These are phyloP conservation scores for Cotesia congregata DNA, from an alignment of 2,888 invertebrate species.

Conservation along the genomic window DNA sequence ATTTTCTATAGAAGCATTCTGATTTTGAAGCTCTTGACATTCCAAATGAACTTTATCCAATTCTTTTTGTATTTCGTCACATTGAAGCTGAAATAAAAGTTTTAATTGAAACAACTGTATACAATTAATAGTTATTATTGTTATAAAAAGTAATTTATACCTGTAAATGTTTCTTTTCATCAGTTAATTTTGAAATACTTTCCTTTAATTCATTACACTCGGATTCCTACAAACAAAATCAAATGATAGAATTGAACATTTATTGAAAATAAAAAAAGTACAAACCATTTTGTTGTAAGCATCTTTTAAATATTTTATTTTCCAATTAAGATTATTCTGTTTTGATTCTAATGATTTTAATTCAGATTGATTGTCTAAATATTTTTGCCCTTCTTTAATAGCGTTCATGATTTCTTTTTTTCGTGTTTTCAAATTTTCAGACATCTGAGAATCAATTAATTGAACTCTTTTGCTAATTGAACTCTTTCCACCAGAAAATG, in stretches of 20 bases:
- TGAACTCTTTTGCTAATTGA: slow-evolving; percentile 90
- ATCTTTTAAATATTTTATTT: background rate
- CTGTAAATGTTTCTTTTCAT: no score
- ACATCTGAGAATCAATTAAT: slow-evolving; percentile 81
- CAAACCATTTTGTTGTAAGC: background rate
- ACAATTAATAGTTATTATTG: no score
- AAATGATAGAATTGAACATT: background rate
- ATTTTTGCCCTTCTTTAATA: background rate
- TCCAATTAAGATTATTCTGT: background rate
- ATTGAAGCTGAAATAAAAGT: background rate
- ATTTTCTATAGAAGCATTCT: background rate
- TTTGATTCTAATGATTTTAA: background rate
- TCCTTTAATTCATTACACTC: no score
- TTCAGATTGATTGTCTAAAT: background rate
- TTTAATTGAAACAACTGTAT: background rate
- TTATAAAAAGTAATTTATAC: no score
- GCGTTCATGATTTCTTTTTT: slow-evolving; percentile 17
- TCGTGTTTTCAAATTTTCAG: background rate
- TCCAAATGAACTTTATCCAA: background rate
- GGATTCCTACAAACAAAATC: no score
- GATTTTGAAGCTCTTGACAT: background rate
- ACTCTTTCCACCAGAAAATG: slow-evolving; percentile 86
- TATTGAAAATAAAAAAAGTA: background rate
- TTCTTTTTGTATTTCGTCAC: background rate
- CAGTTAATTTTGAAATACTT: no score